Evolutionary conservation across 2,797 vertebrate genomes (phyloP).

Genomic region (Characodon lateralis): DNA sequence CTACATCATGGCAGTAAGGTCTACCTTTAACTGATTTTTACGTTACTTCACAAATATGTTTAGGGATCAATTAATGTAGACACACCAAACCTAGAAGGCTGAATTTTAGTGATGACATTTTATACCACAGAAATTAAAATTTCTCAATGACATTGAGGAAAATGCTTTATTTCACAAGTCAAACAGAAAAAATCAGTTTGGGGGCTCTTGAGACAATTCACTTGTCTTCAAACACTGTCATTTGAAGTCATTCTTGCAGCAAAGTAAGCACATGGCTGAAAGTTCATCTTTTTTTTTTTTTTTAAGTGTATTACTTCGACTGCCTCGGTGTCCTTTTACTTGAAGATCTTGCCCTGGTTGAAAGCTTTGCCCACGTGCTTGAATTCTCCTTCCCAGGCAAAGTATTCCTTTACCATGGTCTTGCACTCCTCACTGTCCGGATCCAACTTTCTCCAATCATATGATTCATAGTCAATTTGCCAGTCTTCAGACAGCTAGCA

Average conservation of each 20-base stretch:
- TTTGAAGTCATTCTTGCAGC: slow-evolving; percentile 62
- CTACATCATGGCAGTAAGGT: neutral
- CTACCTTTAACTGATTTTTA: neutral
- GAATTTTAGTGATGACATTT: neutral
- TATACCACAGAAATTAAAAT: slow-evolving; percentile 18
- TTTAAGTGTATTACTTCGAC: slow-evolving; percentile 52
- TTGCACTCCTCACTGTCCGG: slow-evolving; percentile 87
- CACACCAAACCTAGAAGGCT: neutral
- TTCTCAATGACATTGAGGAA: slow-evolving; percentile 16
- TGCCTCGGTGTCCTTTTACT: slow-evolving; percentile 76
- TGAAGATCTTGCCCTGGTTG: slow-evolving; percentile 94
- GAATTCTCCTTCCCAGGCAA: slow-evolving; percentile 91
- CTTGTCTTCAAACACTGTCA: slow-evolving; percentile 61
- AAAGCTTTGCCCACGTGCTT: slow-evolving; percentile 89
- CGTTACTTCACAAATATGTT: neutral
- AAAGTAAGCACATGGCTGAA: slow-evolving; percentile 67
- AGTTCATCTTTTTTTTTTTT: slow-evolving; percentile 54
- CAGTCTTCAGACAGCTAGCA: slow-evolving; percentile 86
- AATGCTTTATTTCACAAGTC: slow-evolving; percentile 78
- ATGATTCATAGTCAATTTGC: slow-evolving; percentile 96
- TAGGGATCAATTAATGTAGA: neutral
- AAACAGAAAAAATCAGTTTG: slow-evolving; percentile 68
- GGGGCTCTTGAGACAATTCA: slow-evolving; percentile 63
- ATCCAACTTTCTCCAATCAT: slow-evolving; percentile 91
- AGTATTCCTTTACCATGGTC: slow-evolving; percentile 92